Percentiles rank a stretch among this genome's conserved stretches.
These are phyloP conservation scores for Forpus xanthops DNA, from an alignment of 2,797 vertebrate species.

Conservation along the genomic window DNA sequence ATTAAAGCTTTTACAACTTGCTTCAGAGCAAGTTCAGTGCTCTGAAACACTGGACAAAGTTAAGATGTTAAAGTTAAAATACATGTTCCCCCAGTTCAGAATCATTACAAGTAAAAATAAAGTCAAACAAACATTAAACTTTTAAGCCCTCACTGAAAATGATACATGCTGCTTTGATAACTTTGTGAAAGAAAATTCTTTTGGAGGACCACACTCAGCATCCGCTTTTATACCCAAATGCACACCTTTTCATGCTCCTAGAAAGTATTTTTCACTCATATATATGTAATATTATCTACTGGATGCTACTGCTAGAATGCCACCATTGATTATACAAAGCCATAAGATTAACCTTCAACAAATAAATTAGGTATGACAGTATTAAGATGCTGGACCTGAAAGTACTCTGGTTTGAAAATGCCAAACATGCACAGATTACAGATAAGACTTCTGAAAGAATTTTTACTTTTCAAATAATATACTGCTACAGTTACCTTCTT, in stretches of 20 bases:
- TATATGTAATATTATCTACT: neutral
- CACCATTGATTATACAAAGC: neutral
- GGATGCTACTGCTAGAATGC: neutral
- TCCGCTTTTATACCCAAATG: neutral
- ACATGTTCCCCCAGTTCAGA: neutral
- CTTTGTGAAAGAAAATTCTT: neutral
- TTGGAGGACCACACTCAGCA: neutral
- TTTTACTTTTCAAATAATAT: neutral
- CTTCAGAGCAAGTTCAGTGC: neutral
- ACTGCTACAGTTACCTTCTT: neutral
- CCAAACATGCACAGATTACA: accelerated
- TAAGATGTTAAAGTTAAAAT: neutral
- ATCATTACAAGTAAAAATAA: neutral
- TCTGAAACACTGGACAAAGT: neutral
- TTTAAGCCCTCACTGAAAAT: neutral
- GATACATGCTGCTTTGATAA: neutral
- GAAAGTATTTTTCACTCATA: neutral
- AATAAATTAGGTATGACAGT: neutral
- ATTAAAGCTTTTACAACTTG: neutral
- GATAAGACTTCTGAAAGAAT: neutral
- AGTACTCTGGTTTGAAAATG: neutral
- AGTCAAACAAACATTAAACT: neutral
- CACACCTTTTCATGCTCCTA: neutral
- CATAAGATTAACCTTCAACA: neutral
- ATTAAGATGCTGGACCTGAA: neutral